phyloP scores from a whole-genome alignment of 1,140 invertebrate species.

The Acromyrmex echinatior region DNA sequence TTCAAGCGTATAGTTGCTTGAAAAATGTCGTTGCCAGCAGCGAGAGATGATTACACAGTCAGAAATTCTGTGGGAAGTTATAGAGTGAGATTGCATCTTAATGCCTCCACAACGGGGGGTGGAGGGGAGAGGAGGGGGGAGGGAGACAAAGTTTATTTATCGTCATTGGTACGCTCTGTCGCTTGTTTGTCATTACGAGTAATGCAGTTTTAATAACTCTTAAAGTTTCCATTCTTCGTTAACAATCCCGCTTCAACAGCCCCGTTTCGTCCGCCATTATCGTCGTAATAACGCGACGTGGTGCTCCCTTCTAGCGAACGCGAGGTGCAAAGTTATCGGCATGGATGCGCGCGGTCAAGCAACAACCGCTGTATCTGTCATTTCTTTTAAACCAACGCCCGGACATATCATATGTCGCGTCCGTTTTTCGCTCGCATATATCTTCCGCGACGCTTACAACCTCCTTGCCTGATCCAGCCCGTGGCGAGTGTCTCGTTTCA shows the following conservation, averaged over 20 bases:
- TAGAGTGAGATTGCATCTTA: conserved; percentile 58
- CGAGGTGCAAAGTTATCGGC: conserved; percentile 25
- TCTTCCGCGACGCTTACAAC: conserved; percentile 54
- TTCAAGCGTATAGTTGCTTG: conserved; percentile 10
- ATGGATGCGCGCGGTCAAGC: conserved; percentile 3
- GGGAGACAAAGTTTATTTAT: conserved; percentile 57
- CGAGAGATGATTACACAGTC: conserved; percentile 56
- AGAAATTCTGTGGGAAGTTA: conserved; percentile 48
- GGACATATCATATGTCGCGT: conserved; percentile 52
- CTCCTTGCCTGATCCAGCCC: conserved; percentile 3
- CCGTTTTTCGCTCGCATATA: conserved; percentile 54
- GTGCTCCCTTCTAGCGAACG: not conserved
- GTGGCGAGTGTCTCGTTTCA: conserved; percentile 52
- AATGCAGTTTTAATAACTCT: conserved; percentile 49
- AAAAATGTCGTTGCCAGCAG: conserved; percentile 54
- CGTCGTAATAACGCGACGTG: not conserved
- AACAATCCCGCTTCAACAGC: conserved; percentile 1
- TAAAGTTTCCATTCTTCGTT: conserved; percentile 27
- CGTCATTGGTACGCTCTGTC: not conserved
- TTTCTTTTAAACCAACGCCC: conserved; percentile 15
- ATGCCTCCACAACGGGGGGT: conserved; percentile 39
- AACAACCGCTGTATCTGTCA: not conserved
- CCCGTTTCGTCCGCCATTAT: not conserved
- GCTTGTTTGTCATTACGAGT: conserved; percentile 32
- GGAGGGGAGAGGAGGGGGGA: not conserved